Percentiles rank a stretch among this genome's conserved stretches.
Conservation (phyloP, 2,797 vertebrate species). For the Orestias chungarensis region DNA sequence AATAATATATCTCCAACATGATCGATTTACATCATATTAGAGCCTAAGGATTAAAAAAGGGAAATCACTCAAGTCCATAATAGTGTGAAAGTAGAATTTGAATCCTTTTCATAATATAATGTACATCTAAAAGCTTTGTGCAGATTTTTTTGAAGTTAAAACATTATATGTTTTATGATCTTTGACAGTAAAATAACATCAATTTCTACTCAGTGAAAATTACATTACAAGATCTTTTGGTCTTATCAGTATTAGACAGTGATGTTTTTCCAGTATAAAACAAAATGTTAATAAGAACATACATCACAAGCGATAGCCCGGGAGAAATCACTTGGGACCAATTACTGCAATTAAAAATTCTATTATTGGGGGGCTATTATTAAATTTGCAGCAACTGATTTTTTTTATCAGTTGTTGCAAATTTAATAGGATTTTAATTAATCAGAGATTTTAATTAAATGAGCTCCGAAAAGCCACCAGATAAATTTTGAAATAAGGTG, state of each 20-base stretch:
- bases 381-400: too few relatives aligned
- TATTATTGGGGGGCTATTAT: slow-evolving; percentile 38
- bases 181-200: slow-evolving; percentile 2
- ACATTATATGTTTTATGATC: not conserved
- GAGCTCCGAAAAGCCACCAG: slow-evolving; percentile 11
- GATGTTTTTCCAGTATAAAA: slow-evolving; percentile 26
- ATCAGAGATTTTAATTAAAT: slow-evolving; percentile 38
- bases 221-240: slow-evolving; percentile 22
- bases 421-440: slow-evolving; percentile 56
- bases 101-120: not conserved
- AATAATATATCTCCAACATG: not conserved
- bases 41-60: not conserved
- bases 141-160: not conserved
- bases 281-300: slow-evolving; percentile 36
- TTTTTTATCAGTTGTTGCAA: slow-evolving; percentile 32
- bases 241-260: slow-evolving; percentile 18
- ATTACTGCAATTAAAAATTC: slow-evolving; percentile 62
- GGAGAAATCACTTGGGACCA: slow-evolving; percentile 44
- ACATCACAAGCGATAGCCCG: slow-evolving; percentile 27
- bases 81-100: not conserved
- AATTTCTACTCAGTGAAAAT: slow-evolving; percentile 11
- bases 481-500: slow-evolving; percentile 37
- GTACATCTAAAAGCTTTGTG: not conserved
- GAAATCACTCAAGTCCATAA: not conserved
- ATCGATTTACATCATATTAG: not conserved